phyloP scores from a whole-genome alignment of 2,797 vertebrate genomes.

The Rhincodon typus region DNA sequence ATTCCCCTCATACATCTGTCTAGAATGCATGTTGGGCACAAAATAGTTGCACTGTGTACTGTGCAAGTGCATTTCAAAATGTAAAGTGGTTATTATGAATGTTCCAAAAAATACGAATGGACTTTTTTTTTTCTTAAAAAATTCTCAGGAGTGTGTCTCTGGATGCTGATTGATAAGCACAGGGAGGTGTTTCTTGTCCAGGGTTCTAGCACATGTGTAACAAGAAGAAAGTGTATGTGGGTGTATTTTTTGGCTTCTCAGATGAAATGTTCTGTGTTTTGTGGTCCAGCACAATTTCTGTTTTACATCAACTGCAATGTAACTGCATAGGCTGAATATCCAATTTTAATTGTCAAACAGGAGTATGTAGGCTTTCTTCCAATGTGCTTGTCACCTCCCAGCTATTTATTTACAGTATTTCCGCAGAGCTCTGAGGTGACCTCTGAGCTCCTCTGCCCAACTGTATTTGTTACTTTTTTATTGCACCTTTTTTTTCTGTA shows the following conservation, averaged over 20 bases:
- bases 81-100: background rate
- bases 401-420: background rate
- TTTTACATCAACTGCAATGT: background rate
- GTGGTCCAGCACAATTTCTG: background rate
- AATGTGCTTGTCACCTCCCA: background rate
- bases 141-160: background rate
- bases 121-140: background rate
- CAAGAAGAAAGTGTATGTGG: background rate
- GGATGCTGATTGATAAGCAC: background rate
- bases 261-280: background rate
- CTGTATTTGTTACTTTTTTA: background rate
- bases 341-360: background rate
- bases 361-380: background rate
- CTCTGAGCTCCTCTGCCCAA: background rate
- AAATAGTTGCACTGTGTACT: background rate
- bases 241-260: background rate
- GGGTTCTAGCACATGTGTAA: background rate
- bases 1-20: background rate
- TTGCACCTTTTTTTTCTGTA: background rate
- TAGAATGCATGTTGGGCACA: background rate
- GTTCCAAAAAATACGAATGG: background rate
- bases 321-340: background rate
- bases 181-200: background rate
- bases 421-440: background rate
- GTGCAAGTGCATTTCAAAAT: background rate